These are phyloP conservation scores for Aspidapion aeneum DNA, from an alignment of 2,888 invertebrate genomes.

Conservation along the genomic window DNA sequence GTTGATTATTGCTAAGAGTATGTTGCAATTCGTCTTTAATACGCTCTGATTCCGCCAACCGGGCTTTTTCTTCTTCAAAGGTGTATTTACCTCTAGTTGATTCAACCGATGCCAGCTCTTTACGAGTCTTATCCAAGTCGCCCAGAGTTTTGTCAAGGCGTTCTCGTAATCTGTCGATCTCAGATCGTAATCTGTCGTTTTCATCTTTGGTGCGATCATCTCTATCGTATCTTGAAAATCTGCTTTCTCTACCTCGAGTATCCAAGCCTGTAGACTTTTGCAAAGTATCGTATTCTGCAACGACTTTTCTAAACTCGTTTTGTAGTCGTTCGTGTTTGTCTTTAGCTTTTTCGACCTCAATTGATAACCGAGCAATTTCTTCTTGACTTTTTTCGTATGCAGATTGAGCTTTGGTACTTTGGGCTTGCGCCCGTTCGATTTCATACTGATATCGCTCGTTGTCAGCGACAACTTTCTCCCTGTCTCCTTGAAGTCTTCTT, in stretches of 20 bases:
- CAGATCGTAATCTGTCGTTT: conserved; percentile 71
- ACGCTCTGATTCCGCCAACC: conserved; percentile 62
- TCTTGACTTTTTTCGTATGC: conserved; percentile 87
- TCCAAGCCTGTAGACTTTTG: conserved; percentile 75
- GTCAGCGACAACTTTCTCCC: conserved; percentile 82
- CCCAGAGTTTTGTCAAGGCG: conserved; percentile 76
- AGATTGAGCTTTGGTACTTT: conserved; percentile 79
- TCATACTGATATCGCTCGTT: conserved; percentile 82
- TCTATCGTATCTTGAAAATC: conserved; percentile 54
- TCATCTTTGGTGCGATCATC: conserved; percentile 69
- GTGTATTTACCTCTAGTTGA: conserved; percentile 77
- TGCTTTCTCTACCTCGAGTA: conserved; percentile 56
- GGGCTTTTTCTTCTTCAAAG: conserved; percentile 66
- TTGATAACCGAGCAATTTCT: conserved; percentile 79
- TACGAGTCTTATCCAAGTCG: conserved; percentile 74
- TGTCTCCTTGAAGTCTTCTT: conserved; percentile 76
- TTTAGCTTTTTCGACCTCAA: conserved; percentile 87
- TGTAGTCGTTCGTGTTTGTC: conserved; percentile 87
- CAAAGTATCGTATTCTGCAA: conserved; percentile 73
- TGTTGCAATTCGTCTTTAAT: conserved; percentile 73
- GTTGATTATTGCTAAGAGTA: conserved; percentile 59
- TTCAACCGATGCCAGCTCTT: conserved; percentile 73
- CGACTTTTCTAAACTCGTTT: conserved; percentile 75
- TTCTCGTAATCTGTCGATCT: conserved; percentile 76
- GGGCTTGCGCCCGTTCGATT: conserved; percentile 81